A percentile compares a stretch with the other conserved stretches of the same genome.
phyloP scores from a whole-genome alignment of 2,888 invertebrate species.

The Coremacera marginata region DNA sequence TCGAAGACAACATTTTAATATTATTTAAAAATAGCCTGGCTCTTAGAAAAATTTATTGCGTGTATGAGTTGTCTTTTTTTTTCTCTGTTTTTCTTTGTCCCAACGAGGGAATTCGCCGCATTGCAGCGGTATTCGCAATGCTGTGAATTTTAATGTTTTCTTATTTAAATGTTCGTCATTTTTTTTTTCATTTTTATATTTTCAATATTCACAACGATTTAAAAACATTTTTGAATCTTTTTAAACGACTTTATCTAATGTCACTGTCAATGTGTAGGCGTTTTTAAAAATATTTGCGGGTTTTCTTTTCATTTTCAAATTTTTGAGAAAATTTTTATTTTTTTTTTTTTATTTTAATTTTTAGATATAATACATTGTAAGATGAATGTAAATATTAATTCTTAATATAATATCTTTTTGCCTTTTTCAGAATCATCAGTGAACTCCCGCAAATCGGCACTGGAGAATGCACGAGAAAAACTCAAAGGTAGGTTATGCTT shows the following conservation, averaged over 20 bases:
- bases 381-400: too few relatives aligned
- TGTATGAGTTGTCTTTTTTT: not conserved
- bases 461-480: constrained; percentile 60
- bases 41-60: not conserved
- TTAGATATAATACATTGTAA: not conserved
- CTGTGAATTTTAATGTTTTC: not conserved
- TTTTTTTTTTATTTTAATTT: constrained; percentile 5
- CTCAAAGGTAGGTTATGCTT: constrained; percentile 56
- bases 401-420: constrained; percentile 22
- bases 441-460: constrained; percentile 59
- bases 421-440: constrained; percentile 59
- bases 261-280: constrained; percentile 61
- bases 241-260: constrained; percentile 48
- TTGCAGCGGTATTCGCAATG: not conserved
- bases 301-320: constrained; percentile 3
- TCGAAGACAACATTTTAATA: not conserved
- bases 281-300: not conserved
- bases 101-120: not conserved
- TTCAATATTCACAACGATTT: not conserved
- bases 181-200: constrained; percentile 4
- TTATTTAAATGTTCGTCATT: not conserved
- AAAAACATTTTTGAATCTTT: constrained; percentile 1
- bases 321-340: constrained; percentile 6
- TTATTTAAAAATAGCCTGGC: constrained; percentile 2
- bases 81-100: not conserved